phyloP scores from a whole-genome alignment of 2,888 invertebrate genomes.

The Macrosiphum euphorbiae region DNA sequence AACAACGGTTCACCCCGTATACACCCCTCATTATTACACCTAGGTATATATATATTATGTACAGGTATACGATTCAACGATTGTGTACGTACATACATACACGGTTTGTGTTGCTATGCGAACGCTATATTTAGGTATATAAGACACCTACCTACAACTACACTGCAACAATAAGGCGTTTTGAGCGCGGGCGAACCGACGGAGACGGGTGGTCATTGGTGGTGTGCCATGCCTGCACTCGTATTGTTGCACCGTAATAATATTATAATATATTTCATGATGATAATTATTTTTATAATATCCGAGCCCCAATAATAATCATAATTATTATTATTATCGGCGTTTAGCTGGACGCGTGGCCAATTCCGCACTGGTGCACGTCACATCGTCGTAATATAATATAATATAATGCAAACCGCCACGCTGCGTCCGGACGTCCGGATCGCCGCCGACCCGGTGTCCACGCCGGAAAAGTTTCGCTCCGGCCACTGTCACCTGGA shows the following conservation, averaged over 20 bases:
- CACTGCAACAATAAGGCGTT: not conserved
- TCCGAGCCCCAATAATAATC: not conserved
- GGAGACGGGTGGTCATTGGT: not conserved
- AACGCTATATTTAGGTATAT: not conserved
- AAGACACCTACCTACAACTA: constrained; percentile 4
- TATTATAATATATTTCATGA: not conserved
- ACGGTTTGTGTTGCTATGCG: constrained; percentile 44
- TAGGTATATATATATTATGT: not conserved
- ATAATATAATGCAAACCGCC: constrained; percentile 40
- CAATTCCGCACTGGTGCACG: not conserved
- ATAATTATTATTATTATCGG: not conserved
- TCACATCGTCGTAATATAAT: not conserved
- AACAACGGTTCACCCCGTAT: not conserved
- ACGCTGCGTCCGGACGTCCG: constrained; percentile 57
- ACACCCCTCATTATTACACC: not conserved
- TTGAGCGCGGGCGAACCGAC: not conserved
- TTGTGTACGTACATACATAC: not conserved
- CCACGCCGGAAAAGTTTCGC: constrained; percentile 56
- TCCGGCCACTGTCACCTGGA: constrained; percentile 70
- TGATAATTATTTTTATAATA: not conserved
- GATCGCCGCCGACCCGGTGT: constrained; percentile 33
- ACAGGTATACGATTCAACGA: not conserved
- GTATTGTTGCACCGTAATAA: not conserved
- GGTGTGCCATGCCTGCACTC: not conserved
- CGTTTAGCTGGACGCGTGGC: not conserved